A percentile compares a stretch with the other conserved stretches of the same genome.
Conservation (phyloP, 2,113 vertebrate species). For the Diadophis punctatus region DNA sequence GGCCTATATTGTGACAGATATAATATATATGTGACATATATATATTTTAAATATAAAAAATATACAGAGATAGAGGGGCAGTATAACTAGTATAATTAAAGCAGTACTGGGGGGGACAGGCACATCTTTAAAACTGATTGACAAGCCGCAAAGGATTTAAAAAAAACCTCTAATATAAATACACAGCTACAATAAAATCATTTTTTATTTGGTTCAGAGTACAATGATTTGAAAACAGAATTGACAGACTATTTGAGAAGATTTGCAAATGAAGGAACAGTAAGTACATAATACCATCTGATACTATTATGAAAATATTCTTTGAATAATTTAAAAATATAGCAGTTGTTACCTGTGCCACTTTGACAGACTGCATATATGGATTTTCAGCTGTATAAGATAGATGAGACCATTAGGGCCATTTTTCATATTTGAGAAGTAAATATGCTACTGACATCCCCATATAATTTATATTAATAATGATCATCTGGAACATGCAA, state of each 20-base stretch:
- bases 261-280: conserved; percentile 89
- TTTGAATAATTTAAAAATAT: not conserved
- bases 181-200: not conserved
- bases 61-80: not conserved
- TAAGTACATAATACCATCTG: conserved; percentile 57
- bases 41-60: not conserved
- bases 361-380: not conserved
- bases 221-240: conserved; percentile 87
- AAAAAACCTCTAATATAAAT: not conserved
- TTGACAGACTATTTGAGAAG: conserved; percentile 84
- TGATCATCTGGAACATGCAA: not conserved
- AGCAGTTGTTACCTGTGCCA: not conserved
- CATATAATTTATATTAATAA: not conserved
- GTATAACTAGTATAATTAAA: not conserved
- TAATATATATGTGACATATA: no score
- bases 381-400: not conserved
- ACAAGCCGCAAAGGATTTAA: not conserved
- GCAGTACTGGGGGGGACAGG: not conserved
- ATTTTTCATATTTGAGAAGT: not conserved
- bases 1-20: not conserved
- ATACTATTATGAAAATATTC: not conserved
- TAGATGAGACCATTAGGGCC: not conserved
- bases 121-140: not conserved
- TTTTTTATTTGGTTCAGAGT: conserved; percentile 68
- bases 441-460: not conserved